A percentile compares a stretch with the other conserved stretches of the same genome.
Evolutionary conservation across 2,888 invertebrate species (phyloP).

Genomic region (Scaptomyza cyrtandrae): DNA sequence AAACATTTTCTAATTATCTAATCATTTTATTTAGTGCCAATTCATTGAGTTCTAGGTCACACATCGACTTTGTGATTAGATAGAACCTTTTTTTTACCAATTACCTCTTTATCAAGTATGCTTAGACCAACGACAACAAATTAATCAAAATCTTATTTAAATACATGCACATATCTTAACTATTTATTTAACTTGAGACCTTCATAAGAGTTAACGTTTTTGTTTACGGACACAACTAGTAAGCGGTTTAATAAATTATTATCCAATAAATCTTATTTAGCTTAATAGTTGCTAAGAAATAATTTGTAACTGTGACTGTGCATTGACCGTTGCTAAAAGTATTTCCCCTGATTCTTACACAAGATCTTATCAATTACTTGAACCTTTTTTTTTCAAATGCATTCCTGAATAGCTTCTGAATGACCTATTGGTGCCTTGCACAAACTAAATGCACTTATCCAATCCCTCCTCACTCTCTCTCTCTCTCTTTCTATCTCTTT

Average conservation of each 20-base stretch:
- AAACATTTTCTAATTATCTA: not conserved
- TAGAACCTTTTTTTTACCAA: not conserved
- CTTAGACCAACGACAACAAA: not conserved
- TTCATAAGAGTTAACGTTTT: not conserved
- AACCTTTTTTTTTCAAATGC: slow-evolving; percentile 3
- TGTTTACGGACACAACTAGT: not conserved
- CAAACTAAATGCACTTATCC: slow-evolving; percentile 19
- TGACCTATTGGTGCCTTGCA: slow-evolving; percentile 21
- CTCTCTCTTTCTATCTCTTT: not conserved
- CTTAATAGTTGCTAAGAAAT: not conserved
- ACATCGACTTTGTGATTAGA: slow-evolving; percentile 22
- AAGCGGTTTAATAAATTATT: not conserved
- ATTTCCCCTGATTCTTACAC: slow-evolving; percentile 18
- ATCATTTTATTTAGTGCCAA: slow-evolving; percentile 9
- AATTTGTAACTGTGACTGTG: not conserved
- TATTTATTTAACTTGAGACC: not conserved
- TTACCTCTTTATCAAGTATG: not conserved
- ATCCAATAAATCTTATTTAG: not conserved
- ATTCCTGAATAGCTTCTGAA: slow-evolving; percentile 12
- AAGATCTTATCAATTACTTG: slow-evolving; percentile 27
- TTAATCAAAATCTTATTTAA: slow-evolving; percentile 16
- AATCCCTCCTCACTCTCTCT: not conserved
- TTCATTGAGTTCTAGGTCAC: slow-evolving; percentile 31
- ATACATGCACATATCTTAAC: slow-evolving; percentile 2
- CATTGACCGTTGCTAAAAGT: slow-evolving; percentile 11